These are phyloP conservation scores for Limnephilus lunatus DNA, from an alignment of 2,888 invertebrate species.

Conservation along the genomic window DNA sequence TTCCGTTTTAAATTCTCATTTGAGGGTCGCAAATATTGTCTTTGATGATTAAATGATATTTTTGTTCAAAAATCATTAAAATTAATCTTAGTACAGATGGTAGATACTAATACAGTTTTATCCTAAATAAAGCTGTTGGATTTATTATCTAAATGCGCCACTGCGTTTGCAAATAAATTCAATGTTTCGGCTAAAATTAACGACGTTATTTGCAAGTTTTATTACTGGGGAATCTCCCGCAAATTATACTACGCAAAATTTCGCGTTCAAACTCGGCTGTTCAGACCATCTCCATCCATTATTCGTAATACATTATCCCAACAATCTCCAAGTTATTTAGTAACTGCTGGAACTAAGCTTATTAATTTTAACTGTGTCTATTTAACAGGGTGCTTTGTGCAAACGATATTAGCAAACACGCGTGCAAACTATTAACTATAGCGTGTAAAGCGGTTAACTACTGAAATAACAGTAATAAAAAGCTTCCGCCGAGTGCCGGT, in stretches of 20 bases:
- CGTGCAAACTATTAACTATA: neutral
- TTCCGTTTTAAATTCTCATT: too few relatives aligned
- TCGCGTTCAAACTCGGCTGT: neutral
- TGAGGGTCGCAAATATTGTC: too few relatives aligned
- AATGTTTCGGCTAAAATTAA: constrained; percentile 35
- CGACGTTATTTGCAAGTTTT: constrained; percentile 38
- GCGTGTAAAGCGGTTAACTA: neutral
- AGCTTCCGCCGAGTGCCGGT: neutral
- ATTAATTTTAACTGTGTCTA: neutral
- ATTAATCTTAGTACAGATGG: too few relatives aligned
- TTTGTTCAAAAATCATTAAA: too few relatives aligned
- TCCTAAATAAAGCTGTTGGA: too few relatives aligned
- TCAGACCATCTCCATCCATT: neutral
- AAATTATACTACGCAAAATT: constrained; percentile 30
- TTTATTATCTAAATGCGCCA: neutral
- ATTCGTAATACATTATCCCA: neutral
- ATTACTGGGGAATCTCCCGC: constrained; percentile 7
- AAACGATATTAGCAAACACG: neutral
- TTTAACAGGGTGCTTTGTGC: neutral
- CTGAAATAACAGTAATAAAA: neutral
- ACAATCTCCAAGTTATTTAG: neutral
- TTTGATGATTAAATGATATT: too few relatives aligned
- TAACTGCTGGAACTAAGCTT: neutral
- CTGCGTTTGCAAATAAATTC: neutral
- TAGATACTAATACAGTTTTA: too few relatives aligned